Base-by-base conservation (phyloP, 2,113 vertebrate species). In the Pampusana beccarii region DNA sequence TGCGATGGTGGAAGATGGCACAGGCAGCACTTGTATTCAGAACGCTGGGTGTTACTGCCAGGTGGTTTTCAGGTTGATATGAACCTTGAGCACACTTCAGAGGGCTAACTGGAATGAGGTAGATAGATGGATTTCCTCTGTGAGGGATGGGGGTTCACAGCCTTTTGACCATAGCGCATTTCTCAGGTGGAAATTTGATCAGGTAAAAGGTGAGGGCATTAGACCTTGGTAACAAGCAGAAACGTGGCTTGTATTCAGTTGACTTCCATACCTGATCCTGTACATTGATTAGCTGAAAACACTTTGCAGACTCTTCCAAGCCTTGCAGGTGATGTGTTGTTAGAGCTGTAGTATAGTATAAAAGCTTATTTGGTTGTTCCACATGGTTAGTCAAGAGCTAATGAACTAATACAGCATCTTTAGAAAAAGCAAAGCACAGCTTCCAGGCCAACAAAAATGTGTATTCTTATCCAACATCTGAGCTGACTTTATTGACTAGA, bases 101-200 rank as follows among this genome's bases (percentile, higher is more conserved):
- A n/a, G 54, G 25, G 10, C 13, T 75, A 51, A 69, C 5, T 2
- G 10, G 54, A 25, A 90, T 48, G 65, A 6, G n/a, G 34, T 57
- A 74, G 38, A 72, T 50, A 61, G 24, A 26, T 44, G 34, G 25
- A 80, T 50, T 56, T 21, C 33, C 54, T 65, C 58, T 79, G 14
- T 33, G 70, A 54, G 62, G 24, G 31, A 19, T 0, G 1, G 38
- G 46, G 6, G 54, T 86, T 66, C 56, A 57, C 83, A 33, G 19
- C 21, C 58, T 83, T 79, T 72, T 40, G 62, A 51, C 64, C 13
- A 9, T 12, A 56, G 20, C 0, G 0, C 0, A 0, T 90, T 88
- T 88, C 70, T 92, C 7, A 20, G 0, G 0, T 75, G 66, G 40
- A 34, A 69, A 14, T 86, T 92, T 2, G 7, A 6, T 69, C n/a